phyloP scores from a whole-genome alignment of 1,140 invertebrate genomes.

The Laupala kohalensis region DNA sequence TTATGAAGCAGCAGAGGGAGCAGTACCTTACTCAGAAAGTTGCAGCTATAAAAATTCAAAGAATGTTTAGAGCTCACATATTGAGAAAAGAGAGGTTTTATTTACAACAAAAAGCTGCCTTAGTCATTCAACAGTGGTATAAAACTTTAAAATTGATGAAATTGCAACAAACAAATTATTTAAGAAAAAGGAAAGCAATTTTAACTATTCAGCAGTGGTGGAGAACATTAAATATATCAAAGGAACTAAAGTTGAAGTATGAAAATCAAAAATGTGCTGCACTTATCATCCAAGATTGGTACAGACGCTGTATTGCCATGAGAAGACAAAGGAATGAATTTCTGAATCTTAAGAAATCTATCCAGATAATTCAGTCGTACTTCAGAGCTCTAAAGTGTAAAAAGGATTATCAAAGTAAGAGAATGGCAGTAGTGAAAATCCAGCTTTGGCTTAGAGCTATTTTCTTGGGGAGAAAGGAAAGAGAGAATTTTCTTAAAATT shows the following conservation, averaged over 20 bases:
- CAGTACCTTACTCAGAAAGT: slow-evolving; percentile 26
- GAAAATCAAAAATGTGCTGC: not conserved
- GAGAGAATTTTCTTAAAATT: slow-evolving; percentile 26
- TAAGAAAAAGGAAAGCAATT: not conserved
- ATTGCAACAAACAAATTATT: not conserved
- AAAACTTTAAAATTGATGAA: not conserved
- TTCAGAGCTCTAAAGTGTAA: not conserved
- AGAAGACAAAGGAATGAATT: not conserved
- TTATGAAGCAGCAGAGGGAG: slow-evolving; percentile 22
- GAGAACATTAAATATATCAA: not conserved
- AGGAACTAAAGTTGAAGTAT: not conserved
- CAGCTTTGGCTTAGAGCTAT: not conserved
- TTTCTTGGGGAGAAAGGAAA: slow-evolving; percentile 26
- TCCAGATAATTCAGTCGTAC: not conserved
- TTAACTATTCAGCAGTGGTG: not conserved
- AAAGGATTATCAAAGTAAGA: not conserved
- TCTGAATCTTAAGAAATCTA: not conserved
- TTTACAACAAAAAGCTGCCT: not conserved
- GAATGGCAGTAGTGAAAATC: not conserved
- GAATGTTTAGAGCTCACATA: not conserved
- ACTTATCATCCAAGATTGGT: not conserved
- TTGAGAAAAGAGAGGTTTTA: not conserved
- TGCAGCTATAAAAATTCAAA: slow-evolving; percentile 20
- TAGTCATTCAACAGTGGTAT: not conserved
- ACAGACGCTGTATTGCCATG: not conserved